phyloP scores from a whole-genome alignment of 2,797 vertebrate genomes.

The Brachyrhaphis roseni region DNA sequence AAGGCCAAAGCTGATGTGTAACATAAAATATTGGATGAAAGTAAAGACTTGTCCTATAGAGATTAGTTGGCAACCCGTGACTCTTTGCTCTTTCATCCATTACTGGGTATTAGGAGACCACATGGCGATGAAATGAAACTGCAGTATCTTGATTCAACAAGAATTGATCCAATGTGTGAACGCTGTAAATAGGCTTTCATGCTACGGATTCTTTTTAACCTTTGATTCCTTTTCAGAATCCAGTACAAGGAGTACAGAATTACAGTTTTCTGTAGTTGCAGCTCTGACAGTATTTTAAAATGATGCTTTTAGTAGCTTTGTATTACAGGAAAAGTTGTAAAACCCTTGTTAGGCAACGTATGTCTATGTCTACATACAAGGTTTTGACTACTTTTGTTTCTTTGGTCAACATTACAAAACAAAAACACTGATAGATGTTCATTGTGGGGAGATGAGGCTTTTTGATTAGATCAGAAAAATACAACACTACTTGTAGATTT shows the following conservation, averaged over 20 bases:
- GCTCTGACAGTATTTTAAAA: background rate
- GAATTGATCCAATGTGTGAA: conserved; percentile 47
- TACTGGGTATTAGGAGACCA: conserved; percentile 25
- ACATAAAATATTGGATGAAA: conserved; percentile 4
- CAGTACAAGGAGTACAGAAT: background rate
- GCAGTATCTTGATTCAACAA: conserved; percentile 45
- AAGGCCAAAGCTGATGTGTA: background rate
- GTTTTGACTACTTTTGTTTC: no score
- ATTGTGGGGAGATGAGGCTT: background rate
- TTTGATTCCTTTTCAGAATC: background rate
- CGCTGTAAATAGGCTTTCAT: conserved; percentile 1
- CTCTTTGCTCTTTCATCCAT: conserved; percentile 4
- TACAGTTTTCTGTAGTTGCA: background rate
- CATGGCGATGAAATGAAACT: conserved; percentile 37
- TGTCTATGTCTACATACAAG: no score
- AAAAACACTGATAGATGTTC: background rate
- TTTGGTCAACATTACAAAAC: background rate
- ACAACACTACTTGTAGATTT: background rate
- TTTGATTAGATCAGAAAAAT: background rate
- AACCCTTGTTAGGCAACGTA: background rate
- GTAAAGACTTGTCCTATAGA: conserved; percentile 5
- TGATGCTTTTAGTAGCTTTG: background rate
- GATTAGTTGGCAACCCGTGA: conserved; percentile 5
- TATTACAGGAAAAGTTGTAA: background rate
- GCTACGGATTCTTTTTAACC: conserved; percentile 27